Percentiles rank a stretch among this genome's conserved stretches.
Conservation (phyloP, 2,888 invertebrate genomes). For the Nemurella pictetii region DNA sequence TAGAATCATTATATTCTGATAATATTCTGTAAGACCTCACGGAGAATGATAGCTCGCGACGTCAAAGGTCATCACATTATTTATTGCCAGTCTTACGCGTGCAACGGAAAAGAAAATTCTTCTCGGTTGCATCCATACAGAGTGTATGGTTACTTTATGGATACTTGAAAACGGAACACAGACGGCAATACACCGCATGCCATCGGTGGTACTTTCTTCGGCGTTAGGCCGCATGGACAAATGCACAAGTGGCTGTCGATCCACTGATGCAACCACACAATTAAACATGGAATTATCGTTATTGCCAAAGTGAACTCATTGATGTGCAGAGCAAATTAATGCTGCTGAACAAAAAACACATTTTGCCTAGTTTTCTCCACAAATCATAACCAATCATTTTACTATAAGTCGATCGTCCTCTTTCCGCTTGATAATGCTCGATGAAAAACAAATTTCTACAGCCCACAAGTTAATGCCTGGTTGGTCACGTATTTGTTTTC, state of each 20-base stretch:
- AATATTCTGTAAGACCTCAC: too few relatives aligned
- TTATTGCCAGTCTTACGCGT: too few relatives aligned
- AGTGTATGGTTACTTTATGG: too few relatives aligned
- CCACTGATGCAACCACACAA: background rate
- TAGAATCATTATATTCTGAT: too few relatives aligned
- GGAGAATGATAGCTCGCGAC: too few relatives aligned
- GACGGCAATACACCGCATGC: too few relatives aligned
- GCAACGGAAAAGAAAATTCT: too few relatives aligned
- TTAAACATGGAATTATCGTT: background rate
- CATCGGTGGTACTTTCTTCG: background rate
- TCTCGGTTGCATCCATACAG: too few relatives aligned
- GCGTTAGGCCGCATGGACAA: background rate
- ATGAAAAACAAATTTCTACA: background rate
- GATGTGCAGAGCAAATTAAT: background rate
- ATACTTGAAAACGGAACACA: too few relatives aligned
- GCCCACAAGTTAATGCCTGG: background rate
- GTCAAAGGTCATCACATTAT: too few relatives aligned
- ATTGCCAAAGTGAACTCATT: background rate
- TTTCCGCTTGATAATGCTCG: background rate
- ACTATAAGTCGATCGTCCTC: background rate
- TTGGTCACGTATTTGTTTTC: background rate
- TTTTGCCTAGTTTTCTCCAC: background rate
- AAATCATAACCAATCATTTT: background rate
- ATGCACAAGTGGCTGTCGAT: background rate
- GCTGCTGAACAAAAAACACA: background rate